Evolutionary conservation across 2,888 invertebrate genomes (phyloP), one percentile per base, ranked within the genome.

Genomic region (Pristionchus mayeri): DNA sequence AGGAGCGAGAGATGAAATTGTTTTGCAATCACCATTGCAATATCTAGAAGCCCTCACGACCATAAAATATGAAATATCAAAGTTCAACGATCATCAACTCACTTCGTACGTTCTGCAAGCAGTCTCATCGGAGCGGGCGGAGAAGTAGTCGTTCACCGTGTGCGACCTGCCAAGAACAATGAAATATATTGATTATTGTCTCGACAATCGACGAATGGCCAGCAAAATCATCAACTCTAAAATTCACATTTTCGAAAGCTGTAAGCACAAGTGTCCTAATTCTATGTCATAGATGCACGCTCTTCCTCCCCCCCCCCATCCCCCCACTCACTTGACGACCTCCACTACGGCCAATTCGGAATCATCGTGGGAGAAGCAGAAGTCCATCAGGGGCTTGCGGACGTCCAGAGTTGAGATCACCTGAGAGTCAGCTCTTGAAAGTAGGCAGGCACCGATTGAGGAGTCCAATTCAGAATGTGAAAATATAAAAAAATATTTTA

Each of bases 321-420:
- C 63, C 63, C 16, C 44, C 0, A 34, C 83, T 67, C 37, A 67
- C 83, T 54, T 67, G 27, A 71, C 52, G 16, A 93, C 93, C 94
- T 98, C 98, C 0, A 98, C 96, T 0, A 98, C 94, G 0, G 97
- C 96, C 87, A 98, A 95, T 93, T 96, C 96, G 48, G 96, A 96
- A 90, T 97, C 97, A 92, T 95, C 95, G 75, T 95, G 95, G 90
- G 97, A 96, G 85, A 96, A 95, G 85, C 96, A 95, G 87, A 98
- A 94, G 91, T 96, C 96, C 93, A 96, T 96, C 84, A 98, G 96
- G 90, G 96, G 96, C 87, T 96, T 95, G 93, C 97, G 97, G 27
- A 97, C 96, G 94, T 98, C 98, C 88, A 97, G 95, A 0, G 98
- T 98, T 0, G 97, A 97, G 95, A 94, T 76, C 93, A 93, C 90